Percentiles rank a stretch among this genome's conserved stretches.
Conservation (phyloP, 2,888 invertebrate species). For the Drosophila anomalata region DNA sequence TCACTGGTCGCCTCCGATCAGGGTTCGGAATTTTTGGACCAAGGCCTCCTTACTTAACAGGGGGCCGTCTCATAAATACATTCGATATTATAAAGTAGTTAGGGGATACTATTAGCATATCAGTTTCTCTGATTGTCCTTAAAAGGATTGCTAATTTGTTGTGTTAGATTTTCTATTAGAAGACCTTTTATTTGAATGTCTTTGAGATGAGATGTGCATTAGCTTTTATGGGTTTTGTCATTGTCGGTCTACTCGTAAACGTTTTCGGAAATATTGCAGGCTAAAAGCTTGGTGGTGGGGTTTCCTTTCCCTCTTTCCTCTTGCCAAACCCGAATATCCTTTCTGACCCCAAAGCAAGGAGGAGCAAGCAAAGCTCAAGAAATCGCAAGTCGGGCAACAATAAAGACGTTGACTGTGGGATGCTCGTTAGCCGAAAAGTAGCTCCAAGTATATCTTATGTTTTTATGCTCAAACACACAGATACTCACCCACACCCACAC, state of each 20-base stretch:
- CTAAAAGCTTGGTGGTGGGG: conserved; percentile 10
- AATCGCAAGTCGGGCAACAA: conserved; percentile 58
- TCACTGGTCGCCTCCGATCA: conserved; percentile 73
- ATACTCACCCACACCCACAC: conserved; percentile 10
- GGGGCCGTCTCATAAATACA: conserved; percentile 69
- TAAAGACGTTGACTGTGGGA: conserved; percentile 64
- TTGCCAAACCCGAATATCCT: conserved; percentile 1
- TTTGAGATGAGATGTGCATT: neutral
- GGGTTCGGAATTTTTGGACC: conserved; percentile 91
- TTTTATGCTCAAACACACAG: conserved; percentile 43
- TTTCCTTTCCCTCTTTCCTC: neutral
- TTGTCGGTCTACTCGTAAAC: neutral
- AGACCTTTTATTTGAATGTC: neutral
- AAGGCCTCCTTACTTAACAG: conserved; percentile 89
- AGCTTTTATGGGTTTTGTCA: neutral
- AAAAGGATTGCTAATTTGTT: no score
- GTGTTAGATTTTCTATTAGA: no score
- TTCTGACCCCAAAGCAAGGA: neutral
- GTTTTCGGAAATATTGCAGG: neutral
- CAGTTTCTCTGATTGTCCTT: no score
- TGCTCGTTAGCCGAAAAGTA: conserved; percentile 66
- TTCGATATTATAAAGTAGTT: conserved; percentile 7
- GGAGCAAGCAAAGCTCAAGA: neutral
- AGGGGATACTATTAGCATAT: no score
- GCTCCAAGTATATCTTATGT: conserved; percentile 60